phyloP scores from a whole-genome alignment of 2,888 invertebrate genomes.

The Miltochrista miniata region DNA sequence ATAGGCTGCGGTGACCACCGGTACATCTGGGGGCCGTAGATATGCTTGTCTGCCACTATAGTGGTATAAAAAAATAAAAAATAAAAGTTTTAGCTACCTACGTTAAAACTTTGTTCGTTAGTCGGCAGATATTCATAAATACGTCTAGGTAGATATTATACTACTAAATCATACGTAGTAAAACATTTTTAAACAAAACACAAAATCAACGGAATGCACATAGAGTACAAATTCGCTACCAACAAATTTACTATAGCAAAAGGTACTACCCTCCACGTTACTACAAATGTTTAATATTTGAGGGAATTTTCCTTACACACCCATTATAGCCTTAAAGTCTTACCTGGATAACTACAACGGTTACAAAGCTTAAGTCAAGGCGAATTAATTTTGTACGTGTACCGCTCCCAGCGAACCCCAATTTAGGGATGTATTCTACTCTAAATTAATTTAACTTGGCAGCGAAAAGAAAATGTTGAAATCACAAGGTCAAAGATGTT shows the following conservation, averaged over 20 bases:
- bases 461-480: slow-evolving; percentile 50
- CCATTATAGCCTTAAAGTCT: slow-evolving; percentile 9
- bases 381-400: slow-evolving; percentile 52
- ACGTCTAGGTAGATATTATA: too few species aligned
- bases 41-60: too few species aligned
- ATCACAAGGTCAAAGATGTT: slow-evolving; percentile 27
- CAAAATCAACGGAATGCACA: neutral
- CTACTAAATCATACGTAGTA: too few species aligned
- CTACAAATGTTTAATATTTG: slow-evolving; percentile 3
- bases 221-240: neutral
- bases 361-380: slow-evolving; percentile 30
- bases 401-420: slow-evolving; percentile 54
- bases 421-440: slow-evolving; percentile 47
- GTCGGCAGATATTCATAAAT: too few species aligned
- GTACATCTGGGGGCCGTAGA: too few species aligned
- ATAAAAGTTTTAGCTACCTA: too few species aligned
- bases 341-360: slow-evolving; percentile 11
- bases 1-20: too few species aligned
- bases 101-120: too few species aligned
- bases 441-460: slow-evolving; percentile 50
- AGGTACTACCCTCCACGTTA: neutral
- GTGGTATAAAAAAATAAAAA: too few species aligned
- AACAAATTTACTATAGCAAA: neutral
- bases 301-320: slow-evolving; percentile 9
- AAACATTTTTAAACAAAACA: too few species aligned